Base-by-base conservation (phyloP, 2,797 vertebrate genomes). In the Coendou prehensilis region DNA sequence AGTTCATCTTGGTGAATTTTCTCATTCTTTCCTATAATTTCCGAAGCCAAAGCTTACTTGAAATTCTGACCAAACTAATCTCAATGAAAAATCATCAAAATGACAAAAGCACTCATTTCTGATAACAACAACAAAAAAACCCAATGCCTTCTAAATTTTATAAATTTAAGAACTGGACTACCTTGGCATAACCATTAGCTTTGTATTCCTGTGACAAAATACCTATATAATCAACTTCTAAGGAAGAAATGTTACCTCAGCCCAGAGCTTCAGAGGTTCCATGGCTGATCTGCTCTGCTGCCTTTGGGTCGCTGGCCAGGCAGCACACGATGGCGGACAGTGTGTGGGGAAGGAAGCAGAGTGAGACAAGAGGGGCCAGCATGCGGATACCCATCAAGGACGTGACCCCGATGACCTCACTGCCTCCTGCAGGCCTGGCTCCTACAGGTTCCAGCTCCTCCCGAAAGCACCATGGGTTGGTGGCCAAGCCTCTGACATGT, bases 91-190 rank as follows among this genome's bases (percentile, higher is more conserved):
- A 30, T 47, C 50, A 83, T 57, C 73, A 75, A 91, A 56, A 83
- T 71, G 28, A 87, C 20, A 83, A 54, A 76, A 89, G 28, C 28
- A 57, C 14, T 54, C 45, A 28, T 91, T 94, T 94, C 78, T 54
- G 91, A 52, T 56, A 47, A 63, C 6, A 71, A 88, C 63, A 81
- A 91, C 76, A 28, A 85, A 81, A 82, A 91, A 82, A 30, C 30
- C 7, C 26, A 69, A 88, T 56, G 87, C 23, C 69, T 83, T 50
- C 61, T 81, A 41, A 64, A 91, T 67, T 76, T 76, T 30, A 78
- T 54, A 61, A 47, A 67, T 61, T 63, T 71, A 91, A 37, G 33
- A 63, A 63, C 54, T 56, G 75, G 7, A 41, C 17, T 45, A 71
- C 37, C 47, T 15, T 47, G 17, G 61, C 59, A 54, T 67, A 30